phyloP scores from a whole-genome alignment of 92 coral and sea anemone species.

The Porites cylindrica region DNA sequence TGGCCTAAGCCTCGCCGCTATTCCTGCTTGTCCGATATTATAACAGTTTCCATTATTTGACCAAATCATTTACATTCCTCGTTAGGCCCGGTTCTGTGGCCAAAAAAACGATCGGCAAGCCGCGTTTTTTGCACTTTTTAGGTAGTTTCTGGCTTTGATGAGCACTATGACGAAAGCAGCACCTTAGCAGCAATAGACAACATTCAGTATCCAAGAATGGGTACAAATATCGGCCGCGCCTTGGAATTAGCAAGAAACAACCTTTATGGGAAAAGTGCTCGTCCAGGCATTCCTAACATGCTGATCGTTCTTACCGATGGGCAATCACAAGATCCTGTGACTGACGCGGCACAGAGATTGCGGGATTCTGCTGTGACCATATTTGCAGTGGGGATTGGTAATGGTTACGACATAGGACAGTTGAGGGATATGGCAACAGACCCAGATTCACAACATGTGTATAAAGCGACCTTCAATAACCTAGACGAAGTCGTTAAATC shows the following conservation, averaged over 20 bases:
- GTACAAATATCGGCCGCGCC: conserved; percentile 76
- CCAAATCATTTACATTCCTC: neutral
- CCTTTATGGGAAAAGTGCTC: conserved; percentile 51
- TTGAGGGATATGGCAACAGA: conserved; percentile 80
- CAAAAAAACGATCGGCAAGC: no score
- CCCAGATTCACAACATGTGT: conserved; percentile 75
- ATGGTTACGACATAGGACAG: conserved; percentile 37
- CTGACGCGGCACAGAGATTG: conserved; percentile 70
- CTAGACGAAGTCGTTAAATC: conserved; percentile 31
- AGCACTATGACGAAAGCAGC: conserved; percentile 34
- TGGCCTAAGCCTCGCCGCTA: no score
- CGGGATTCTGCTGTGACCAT: conserved; percentile 71
- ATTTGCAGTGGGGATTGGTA: conserved; percentile 72
- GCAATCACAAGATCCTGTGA: conserved; percentile 41
- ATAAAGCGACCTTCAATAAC: conserved; percentile 39
- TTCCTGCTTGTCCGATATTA: no score
- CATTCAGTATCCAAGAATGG: conserved; percentile 43
- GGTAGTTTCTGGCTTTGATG: conserved; percentile 44
- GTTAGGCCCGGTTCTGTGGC: neutral
- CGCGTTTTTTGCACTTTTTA: neutral
- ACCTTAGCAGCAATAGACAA: conserved; percentile 25
- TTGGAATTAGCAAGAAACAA: conserved; percentile 61
- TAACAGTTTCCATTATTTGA: neutral
- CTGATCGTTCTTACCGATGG: conserved; percentile 82
- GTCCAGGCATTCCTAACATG: conserved; percentile 54